Percentiles rank a stretch among this genome's conserved stretches.
phyloP scores from a whole-genome alignment of 1,140 invertebrate genomes.

The Cyphomyrmex costatus region DNA sequence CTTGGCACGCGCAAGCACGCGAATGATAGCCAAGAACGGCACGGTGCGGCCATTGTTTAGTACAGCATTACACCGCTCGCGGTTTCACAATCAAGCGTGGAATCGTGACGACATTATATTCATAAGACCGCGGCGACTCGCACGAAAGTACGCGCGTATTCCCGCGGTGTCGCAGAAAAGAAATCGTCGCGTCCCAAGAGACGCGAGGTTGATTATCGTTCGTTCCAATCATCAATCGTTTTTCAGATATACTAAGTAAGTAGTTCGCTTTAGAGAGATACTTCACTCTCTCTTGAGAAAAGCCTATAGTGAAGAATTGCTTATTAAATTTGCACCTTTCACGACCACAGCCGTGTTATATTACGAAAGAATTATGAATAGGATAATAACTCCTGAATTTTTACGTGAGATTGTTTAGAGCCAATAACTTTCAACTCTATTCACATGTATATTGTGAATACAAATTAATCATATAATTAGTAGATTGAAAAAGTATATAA shows the following conservation, averaged over 20 bases:
- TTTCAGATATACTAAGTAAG: slow-evolving; percentile 12
- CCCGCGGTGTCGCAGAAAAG: slow-evolving; percentile 35
- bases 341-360: background rate
- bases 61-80: slow-evolving; percentile 72
- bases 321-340: slow-evolving; percentile 42
- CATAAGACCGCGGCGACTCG: slow-evolving; percentile 78
- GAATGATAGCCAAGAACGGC: slow-evolving; percentile 41
- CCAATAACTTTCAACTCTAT: slow-evolving; percentile 5
- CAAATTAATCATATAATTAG: background rate
- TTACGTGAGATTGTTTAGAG: background rate
- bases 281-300: slow-evolving; percentile 8
- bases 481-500: background rate
- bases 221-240: slow-evolving; percentile 35
- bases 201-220: slow-evolving; percentile 14
- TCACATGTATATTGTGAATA: background rate
- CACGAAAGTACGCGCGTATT: slow-evolving; percentile 67
- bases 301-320: slow-evolving; percentile 13
- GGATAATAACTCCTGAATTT: slow-evolving; percentile 26
- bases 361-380: slow-evolving; percentile 55
- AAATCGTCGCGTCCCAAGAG: background rate
- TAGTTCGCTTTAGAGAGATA: slow-evolving; percentile 18
- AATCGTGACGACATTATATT: slow-evolving; percentile 83
- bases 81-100: slow-evolving; percentile 82
- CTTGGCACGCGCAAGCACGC: slow-evolving; percentile 41
- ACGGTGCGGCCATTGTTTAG: slow-evolving; percentile 79